A percentile compares a stretch with the other conserved stretches of the same genome.
Conservation (phyloP, 1,140 invertebrate species). For the Drosophila ambigua region DNA sequence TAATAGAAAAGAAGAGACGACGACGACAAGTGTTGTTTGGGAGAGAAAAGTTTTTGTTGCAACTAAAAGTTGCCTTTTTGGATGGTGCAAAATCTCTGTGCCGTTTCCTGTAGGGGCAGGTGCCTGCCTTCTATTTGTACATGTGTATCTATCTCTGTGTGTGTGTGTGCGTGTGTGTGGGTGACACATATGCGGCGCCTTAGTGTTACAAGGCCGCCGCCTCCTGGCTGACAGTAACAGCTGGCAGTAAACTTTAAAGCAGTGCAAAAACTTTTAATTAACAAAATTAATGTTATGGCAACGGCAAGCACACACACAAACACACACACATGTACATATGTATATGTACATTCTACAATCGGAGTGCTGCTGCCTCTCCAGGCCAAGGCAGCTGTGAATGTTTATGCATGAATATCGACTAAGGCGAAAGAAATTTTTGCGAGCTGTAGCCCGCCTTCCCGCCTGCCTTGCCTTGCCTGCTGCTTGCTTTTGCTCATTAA, state of each 20-base stretch:
- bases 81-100: slow-evolving; percentile 42
- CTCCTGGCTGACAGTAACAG: slow-evolving; percentile 32
- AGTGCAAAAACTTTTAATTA: slow-evolving; percentile 74
- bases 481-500: slow-evolving; percentile 63
- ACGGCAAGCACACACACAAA: slow-evolving; percentile 32
- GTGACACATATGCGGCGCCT: slow-evolving; percentile 8
- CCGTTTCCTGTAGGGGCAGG: slow-evolving; percentile 29
- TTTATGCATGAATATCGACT: slow-evolving; percentile 71
- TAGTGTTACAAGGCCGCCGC: slow-evolving; percentile 43
- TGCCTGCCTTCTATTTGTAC: neutral
- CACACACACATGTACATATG: neutral
- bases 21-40: slow-evolving; percentile 40
- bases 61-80: slow-evolving; percentile 61
- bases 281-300: slow-evolving; percentile 80
- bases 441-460: slow-evolving; percentile 21
- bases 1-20: neutral
- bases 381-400: slow-evolving; percentile 35
- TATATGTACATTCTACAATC: no score
- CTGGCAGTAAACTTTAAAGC: slow-evolving; percentile 72
- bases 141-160: slow-evolving; percentile 12
- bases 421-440: slow-evolving; percentile 49
- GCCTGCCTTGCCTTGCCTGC: slow-evolving; percentile 18
- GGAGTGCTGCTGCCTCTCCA: neutral
- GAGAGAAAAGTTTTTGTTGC: slow-evolving; percentile 31
- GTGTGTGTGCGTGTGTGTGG: slow-evolving; percentile 1